Conservation (phyloP, 2,888 invertebrate species). For the Stenoptilia bipunctidactyla region DNA sequence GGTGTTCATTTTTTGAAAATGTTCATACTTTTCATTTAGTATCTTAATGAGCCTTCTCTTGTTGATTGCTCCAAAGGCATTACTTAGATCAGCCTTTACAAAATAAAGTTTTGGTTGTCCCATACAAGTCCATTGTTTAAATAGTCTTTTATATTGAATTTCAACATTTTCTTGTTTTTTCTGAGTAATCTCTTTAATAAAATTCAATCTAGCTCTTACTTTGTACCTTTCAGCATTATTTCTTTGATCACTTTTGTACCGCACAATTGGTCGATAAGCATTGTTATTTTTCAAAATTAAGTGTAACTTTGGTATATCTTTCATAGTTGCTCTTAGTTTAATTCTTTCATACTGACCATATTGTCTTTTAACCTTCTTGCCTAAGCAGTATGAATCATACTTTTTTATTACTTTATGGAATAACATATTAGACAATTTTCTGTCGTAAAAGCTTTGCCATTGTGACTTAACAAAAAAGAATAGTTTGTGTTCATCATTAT, state of each 20-base stretch:
- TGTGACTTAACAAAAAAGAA: slow-evolving; percentile 50
- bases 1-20: slow-evolving; percentile 33
- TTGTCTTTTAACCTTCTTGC: slow-evolving; percentile 30
- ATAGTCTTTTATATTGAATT: slow-evolving; percentile 28
- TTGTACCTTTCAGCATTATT: slow-evolving; percentile 34
- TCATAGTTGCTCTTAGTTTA: slow-evolving; percentile 29
- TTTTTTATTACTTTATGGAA: slow-evolving; percentile 35
- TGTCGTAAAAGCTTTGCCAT: slow-evolving; percentile 61
- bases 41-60: slow-evolving; percentile 40
- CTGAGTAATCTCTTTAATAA: slow-evolving; percentile 33
- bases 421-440: slow-evolving; percentile 38
- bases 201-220: slow-evolving; percentile 40
- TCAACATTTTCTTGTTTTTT: slow-evolving; percentile 33
- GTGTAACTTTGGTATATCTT: slow-evolving; percentile 46
- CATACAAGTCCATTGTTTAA: slow-evolving; percentile 34
- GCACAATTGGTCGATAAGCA: slow-evolving; percentile 49
- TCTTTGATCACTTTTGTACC: slow-evolving; percentile 35
- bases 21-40: slow-evolving; percentile 31
- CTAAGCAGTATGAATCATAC: slow-evolving; percentile 29
- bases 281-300: slow-evolving; percentile 44
- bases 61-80: slow-evolving; percentile 63
- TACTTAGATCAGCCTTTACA: slow-evolving; percentile 54
- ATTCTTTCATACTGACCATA: slow-evolving; percentile 23
- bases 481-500: slow-evolving; percentile 51
- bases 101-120: slow-evolving; percentile 53